phyloP scores from a whole-genome alignment of 2,888 invertebrate genomes.

The Ectropis crepuscularia region DNA sequence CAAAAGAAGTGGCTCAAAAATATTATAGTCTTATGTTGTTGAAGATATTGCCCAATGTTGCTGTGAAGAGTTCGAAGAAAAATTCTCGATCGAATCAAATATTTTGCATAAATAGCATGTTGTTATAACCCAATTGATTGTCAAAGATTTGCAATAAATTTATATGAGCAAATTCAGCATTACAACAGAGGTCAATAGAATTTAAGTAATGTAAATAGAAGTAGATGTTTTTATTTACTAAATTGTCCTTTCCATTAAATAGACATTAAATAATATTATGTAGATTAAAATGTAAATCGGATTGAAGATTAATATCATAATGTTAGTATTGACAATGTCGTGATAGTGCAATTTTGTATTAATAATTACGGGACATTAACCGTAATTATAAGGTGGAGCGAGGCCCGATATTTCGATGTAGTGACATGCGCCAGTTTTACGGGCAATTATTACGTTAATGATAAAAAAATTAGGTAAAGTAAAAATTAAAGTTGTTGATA shows the following conservation, averaged over 20 bases:
- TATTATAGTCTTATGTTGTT: neutral
- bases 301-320: neutral
- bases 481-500: too few species aligned
- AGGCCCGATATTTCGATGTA: too few species aligned
- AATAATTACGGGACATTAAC: too few species aligned
- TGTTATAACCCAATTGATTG: conserved; percentile 63
- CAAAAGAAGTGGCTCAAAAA: too few species aligned
- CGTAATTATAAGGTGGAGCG: too few species aligned
- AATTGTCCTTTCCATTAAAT: conserved; percentile 22
- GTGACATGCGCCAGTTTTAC: too few species aligned
- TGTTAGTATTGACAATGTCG: too few species aligned
- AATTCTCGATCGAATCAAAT: conserved; percentile 14
- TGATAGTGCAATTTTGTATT: too few species aligned
- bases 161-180: conserved; percentile 38
- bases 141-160: conserved; percentile 48
- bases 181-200: conserved; percentile 41
- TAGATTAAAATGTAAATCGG: conserved; percentile 9
- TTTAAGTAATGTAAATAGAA: conserved; percentile 39
- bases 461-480: too few species aligned
- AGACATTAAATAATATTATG: conserved; percentile 5
- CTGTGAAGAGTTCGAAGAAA: conserved; percentile 21
- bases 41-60: conserved; percentile 9
- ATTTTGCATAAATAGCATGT: conserved; percentile 49
- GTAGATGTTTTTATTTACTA: conserved; percentile 39
- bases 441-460: too few species aligned